phyloP scores from a whole-genome alignment of 92 coral and sea anemone genomes.

The Parazoanthus atlanticus region DNA sequence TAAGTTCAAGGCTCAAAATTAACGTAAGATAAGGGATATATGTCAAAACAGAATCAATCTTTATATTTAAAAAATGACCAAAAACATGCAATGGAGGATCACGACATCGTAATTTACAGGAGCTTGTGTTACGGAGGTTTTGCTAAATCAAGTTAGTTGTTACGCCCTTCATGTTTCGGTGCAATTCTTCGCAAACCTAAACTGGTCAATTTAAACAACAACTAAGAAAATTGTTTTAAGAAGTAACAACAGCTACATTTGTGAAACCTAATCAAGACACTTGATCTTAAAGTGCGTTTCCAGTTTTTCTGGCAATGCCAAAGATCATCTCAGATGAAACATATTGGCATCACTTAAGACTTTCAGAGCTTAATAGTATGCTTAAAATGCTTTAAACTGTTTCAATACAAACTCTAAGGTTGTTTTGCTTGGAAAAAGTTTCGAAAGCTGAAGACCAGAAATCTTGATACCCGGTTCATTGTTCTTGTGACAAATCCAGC shows the following conservation, averaged over 20 bases:
- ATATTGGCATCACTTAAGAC: not conserved
- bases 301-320: not conserved
- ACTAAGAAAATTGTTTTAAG: too few species aligned
- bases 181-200: too few species aligned
- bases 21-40: not conserved
- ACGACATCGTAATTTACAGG: not conserved
- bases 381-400: not conserved
- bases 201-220: too few species aligned
- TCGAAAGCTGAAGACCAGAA: too few species aligned
- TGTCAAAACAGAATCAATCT: not conserved
- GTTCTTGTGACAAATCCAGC: too few species aligned
- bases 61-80: too few species aligned
- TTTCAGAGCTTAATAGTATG: not conserved
- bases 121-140: not conserved
- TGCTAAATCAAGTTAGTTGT: not conserved
- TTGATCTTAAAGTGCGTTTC: not conserved
- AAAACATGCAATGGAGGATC: not conserved
- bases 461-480: too few species aligned
- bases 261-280: not conserved
- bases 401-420: not conserved
- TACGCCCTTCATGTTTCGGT: not conserved
- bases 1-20: not conserved
- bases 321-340: too few species aligned
- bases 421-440: not conserved
- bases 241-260: not conserved